Percentiles rank a stretch among this genome's conserved stretches.
Conservation (phyloP, 2,888 invertebrate species). For the Plutella xylostella region DNA sequence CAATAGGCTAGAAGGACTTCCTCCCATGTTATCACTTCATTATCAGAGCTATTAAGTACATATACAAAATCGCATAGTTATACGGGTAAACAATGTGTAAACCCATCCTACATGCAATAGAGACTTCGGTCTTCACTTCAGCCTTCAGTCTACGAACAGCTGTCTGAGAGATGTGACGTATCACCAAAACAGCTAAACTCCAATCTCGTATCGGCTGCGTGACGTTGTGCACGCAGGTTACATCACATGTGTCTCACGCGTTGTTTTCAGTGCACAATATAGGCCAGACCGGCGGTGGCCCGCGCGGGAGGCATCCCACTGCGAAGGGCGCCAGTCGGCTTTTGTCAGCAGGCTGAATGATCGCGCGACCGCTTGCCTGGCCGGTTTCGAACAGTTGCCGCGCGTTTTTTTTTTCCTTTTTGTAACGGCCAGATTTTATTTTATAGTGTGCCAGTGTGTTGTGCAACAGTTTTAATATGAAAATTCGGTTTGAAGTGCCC, state of each 20-base stretch:
- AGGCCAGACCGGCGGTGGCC: not conserved
- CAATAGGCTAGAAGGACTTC: too few relatives aligned
- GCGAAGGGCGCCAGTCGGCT: slow-evolving; percentile 48
- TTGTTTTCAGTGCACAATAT: slow-evolving; percentile 25
- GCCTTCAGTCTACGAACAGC: too few relatives aligned
- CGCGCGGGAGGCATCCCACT: slow-evolving; percentile 44
- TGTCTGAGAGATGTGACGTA: slow-evolving; percentile 28
- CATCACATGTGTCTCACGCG: slow-evolving; percentile 44
- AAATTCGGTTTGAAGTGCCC: slow-evolving; percentile 63
- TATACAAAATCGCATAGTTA: too few relatives aligned
- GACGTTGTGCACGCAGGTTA: slow-evolving; percentile 52
- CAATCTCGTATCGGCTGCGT: slow-evolving; percentile 38
- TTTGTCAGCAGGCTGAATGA: slow-evolving; percentile 28
- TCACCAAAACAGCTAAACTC: slow-evolving; percentile 38
- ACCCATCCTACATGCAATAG: too few relatives aligned
- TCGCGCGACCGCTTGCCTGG: not conserved
- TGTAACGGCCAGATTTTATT: not conserved
- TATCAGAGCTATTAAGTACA: too few relatives aligned
- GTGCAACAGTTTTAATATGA: slow-evolving; percentile 28
- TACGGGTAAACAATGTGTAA: too few relatives aligned
- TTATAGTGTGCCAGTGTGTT: not conserved
- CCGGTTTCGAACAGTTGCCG: not conserved
- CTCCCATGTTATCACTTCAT: too few relatives aligned
- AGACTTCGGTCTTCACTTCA: too few relatives aligned
- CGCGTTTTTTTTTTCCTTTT: not conserved